phyloP scores from a whole-genome alignment of 2,888 invertebrate species.

The Leptopilina drosophilae region DNA sequence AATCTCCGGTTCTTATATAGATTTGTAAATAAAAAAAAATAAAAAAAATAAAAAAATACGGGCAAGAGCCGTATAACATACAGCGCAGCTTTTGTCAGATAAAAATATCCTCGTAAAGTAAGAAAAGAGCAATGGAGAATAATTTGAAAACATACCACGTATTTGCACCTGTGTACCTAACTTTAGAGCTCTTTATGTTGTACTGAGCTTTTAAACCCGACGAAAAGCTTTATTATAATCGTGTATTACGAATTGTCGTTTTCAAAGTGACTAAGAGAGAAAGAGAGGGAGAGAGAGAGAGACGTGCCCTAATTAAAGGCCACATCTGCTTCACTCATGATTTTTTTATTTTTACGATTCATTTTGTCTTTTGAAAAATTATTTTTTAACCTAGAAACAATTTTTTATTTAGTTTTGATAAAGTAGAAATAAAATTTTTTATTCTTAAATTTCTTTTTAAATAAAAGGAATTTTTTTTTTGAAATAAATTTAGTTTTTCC shows the following conservation, averaged over 20 bases:
- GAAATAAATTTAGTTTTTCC: no score
- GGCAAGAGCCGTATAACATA: background rate
- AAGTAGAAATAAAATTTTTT: no score
- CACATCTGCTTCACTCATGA: constrained; percentile 55
- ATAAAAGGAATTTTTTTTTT: no score
- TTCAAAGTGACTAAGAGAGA: background rate
- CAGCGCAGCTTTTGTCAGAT: background rate
- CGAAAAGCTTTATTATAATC: constrained; percentile 53
- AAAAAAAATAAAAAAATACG: no score
- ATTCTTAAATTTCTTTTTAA: constrained; percentile 35
- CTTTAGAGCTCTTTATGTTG: constrained; percentile 18
- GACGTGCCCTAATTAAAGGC: constrained; percentile 59
- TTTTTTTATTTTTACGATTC: no score
- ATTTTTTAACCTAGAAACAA: no score
- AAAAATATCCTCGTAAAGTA: constrained; percentile 6
- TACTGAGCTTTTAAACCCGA: constrained; percentile 28
- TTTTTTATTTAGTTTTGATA: no score
- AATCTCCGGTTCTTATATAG: no score
- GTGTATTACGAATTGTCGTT: constrained; percentile 52
- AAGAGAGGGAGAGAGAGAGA: constrained; percentile 21
- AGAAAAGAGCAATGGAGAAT: background rate
- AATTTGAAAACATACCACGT: constrained; percentile 1
- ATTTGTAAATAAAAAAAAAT: no score
- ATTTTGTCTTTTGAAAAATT: no score
- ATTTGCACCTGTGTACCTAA: constrained; percentile 18